Conservation (phyloP, 2,888 invertebrate species). For the Eilema caniola region DNA sequence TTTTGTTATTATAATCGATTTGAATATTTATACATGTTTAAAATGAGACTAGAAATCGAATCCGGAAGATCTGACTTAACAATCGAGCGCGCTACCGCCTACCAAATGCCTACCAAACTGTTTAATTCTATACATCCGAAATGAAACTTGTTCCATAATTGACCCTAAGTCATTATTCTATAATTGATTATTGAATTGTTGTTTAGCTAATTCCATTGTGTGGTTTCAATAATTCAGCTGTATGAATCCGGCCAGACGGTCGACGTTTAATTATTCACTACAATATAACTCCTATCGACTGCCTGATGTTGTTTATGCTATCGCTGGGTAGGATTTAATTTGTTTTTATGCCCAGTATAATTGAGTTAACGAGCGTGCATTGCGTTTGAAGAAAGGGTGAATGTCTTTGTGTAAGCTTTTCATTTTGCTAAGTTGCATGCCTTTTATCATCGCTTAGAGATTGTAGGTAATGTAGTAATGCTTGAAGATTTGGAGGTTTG, state of each 20-base stretch:
- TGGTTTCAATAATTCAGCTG: slow-evolving; percentile 69
- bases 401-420: slow-evolving; percentile 25
- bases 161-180: slow-evolving; percentile 65
- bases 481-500: slow-evolving; percentile 12
- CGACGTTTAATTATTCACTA: slow-evolving; percentile 73
- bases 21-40: too few species aligned
- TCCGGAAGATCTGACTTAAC: too few species aligned
- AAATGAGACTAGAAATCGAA: too few species aligned
- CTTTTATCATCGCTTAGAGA: slow-evolving; percentile 35
- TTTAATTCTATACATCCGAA: slow-evolving; percentile 17
- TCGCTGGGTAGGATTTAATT: slow-evolving; percentile 52
- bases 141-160: slow-evolving; percentile 67
- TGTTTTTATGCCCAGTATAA: slow-evolving; percentile 47
- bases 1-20: too few species aligned
- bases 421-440: slow-evolving; percentile 43
- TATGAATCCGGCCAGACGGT: slow-evolving; percentile 51
- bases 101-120: background rate
- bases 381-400: slow-evolving; percentile 29
- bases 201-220: slow-evolving; percentile 70
- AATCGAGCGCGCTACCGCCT: background rate
- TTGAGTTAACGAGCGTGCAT: slow-evolving; percentile 40
- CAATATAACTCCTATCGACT: slow-evolving; percentile 61
- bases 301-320: slow-evolving; percentile 54
- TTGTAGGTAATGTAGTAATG: slow-evolving; percentile 28
- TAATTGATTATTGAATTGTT: slow-evolving; percentile 75